These are phyloP conservation scores for Cryptocephalus moraei DNA, from an alignment of 2,888 invertebrate genomes.

Conservation along the genomic window DNA sequence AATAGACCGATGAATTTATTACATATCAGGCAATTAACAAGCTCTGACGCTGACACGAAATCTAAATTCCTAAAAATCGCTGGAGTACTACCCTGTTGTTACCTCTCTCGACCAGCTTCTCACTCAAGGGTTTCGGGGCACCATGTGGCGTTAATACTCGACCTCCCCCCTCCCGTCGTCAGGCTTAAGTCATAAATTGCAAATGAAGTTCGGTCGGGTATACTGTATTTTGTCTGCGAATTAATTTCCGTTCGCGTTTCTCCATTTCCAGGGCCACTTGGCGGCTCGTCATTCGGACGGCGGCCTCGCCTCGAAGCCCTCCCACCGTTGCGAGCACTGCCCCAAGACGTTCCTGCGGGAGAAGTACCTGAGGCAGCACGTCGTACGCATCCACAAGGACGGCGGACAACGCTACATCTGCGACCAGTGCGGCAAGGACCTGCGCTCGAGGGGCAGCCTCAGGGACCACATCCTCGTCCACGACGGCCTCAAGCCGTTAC, in stretches of 20 bases:
- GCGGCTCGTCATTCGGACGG: conserved; percentile 13
- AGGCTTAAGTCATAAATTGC: no score
- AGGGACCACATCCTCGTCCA: conserved; percentile 25
- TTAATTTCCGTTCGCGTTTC: neutral
- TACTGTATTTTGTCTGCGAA: conserved; percentile 4
- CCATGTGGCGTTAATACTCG: no score
- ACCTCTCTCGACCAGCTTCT: no score
- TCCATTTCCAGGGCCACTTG: conserved; percentile 3
- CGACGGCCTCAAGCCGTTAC: conserved; percentile 34
- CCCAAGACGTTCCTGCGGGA: conserved; percentile 17
- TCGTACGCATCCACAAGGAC: conserved; percentile 16
- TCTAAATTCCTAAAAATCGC: no score
- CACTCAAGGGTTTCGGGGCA: no score
- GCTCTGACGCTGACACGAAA: no score
- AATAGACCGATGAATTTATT: no score
- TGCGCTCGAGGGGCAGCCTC: conserved; percentile 33
- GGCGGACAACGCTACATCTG: conserved; percentile 29
- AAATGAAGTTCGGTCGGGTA: no score
- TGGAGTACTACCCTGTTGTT: no score
- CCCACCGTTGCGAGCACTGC: conserved; percentile 15
- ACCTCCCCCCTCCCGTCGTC: no score
- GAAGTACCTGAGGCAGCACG: conserved; percentile 15
- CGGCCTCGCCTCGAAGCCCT: conserved; percentile 12
- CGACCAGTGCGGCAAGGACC: conserved; percentile 43
- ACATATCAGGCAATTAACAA: no score